Evolutionary conservation across 2,113 vertebrate genomes (phyloP).

Genomic region (Podarcis muralis): DNA sequence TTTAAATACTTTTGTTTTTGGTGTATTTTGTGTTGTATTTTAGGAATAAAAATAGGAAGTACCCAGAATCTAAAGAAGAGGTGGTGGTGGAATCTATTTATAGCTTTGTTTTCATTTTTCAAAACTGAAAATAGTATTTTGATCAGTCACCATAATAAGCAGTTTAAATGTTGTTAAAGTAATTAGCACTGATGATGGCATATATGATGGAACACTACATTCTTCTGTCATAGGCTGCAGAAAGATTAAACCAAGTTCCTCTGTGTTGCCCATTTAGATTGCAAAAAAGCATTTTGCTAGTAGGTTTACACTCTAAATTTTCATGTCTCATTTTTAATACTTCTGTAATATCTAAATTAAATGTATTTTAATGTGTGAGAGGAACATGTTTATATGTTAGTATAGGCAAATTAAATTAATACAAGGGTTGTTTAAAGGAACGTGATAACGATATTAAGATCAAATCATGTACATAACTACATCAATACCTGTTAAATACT

Average conservation of each 20-base stretch:
- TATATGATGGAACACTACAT: neutral
- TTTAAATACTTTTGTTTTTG: neutral
- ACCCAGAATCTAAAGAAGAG: neutral
- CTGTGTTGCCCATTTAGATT: neutral
- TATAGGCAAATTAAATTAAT: neutral
- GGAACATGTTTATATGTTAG: neutral
- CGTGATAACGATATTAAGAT: neutral
- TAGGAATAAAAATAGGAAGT: neutral
- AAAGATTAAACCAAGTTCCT: neutral
- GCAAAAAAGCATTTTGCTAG: neutral
- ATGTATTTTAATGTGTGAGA: neutral
- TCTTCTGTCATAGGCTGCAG: neutral
- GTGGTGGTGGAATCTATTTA: neutral
- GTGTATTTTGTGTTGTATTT: neutral
- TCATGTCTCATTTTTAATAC: neutral
- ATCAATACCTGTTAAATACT: neutral
- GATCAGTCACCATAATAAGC: neutral
- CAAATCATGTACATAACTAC: neutral
- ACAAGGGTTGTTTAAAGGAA: no score
- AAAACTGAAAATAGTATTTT: neutral
- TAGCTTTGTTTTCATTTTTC: neutral
- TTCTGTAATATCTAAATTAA: neutral
- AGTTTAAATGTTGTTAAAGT: neutral
- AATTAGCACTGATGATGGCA: neutral
- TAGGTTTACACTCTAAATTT: neutral